Evolutionary conservation across 2,113 vertebrate genomes (phyloP).

Genomic region (Ophthalmolycus amberensis): DNA sequence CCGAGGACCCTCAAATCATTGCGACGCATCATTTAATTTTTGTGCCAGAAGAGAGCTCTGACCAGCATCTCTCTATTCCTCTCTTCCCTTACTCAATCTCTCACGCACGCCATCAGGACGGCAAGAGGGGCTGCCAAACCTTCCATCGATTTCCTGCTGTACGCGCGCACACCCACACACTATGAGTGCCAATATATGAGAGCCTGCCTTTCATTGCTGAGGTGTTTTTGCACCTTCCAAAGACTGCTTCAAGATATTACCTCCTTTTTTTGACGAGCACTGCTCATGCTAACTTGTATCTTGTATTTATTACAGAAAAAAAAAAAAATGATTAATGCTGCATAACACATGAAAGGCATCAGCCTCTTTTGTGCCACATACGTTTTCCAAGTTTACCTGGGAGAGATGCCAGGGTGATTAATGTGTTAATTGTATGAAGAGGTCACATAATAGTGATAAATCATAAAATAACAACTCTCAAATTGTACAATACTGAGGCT

Average conservation of each 20-base stretch:
- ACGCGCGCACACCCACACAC: slow-evolving; percentile 26
- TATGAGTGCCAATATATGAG: slow-evolving; percentile 28
- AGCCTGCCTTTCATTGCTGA: neutral
- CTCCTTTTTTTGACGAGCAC: neutral
- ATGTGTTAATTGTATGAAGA: neutral
- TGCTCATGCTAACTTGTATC: neutral
- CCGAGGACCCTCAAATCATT: slow-evolving; percentile 11
- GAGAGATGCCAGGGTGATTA: neutral
- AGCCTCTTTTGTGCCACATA: neutral
- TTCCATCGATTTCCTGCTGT: slow-evolving; percentile 29
- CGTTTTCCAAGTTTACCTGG: neutral
- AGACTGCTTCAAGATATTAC: neutral
- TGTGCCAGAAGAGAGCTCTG: slow-evolving; percentile 25
- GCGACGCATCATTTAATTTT: slow-evolving; percentile 30
- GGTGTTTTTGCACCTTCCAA: slow-evolving; percentile 25
- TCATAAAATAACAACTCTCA: neutral
- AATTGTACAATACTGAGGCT: neutral
- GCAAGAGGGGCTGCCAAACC: slow-evolving; percentile 35
- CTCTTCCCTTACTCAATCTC: neutral
- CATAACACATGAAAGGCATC: neutral
- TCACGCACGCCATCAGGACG: slow-evolving; percentile 14
- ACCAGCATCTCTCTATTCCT: slow-evolving; percentile 5
- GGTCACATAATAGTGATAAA: neutral
- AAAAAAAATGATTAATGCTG: neutral
- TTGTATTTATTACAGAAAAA: neutral